A percentile compares a stretch with the other conserved stretches of the same genome.
Evolutionary conservation across 2,888 invertebrate genomes (phyloP).

Genomic region (Shargacucullia verbasci): DNA sequence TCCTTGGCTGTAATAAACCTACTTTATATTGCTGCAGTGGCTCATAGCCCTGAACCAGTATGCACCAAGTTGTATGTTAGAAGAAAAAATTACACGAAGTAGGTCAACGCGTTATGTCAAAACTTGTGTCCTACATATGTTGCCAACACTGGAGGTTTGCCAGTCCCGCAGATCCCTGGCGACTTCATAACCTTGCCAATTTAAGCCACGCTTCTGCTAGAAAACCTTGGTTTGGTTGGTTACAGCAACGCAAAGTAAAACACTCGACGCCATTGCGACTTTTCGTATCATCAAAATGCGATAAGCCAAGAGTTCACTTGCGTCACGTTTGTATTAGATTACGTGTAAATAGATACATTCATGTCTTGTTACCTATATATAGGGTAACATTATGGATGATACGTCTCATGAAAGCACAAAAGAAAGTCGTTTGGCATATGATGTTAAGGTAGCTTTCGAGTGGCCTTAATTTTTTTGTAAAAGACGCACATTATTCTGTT

Average conservation of each 20-base stretch:
- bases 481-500: neutral
- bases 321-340: constrained; percentile 35
- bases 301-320: constrained; percentile 25
- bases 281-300: constrained; percentile 26
- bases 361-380: neutral
- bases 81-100: constrained; percentile 59
- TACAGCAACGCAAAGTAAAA: constrained; percentile 38
- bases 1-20: constrained; percentile 21
- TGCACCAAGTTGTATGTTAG: constrained; percentile 5
- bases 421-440: constrained; percentile 1
- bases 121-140: constrained; percentile 77
- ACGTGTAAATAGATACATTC: constrained; percentile 28
- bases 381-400: neutral
- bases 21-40: constrained; percentile 27
- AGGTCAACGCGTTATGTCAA: constrained; percentile 71
- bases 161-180: constrained; percentile 66
- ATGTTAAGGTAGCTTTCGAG: constrained; percentile 1
- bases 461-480: constrained; percentile 3
- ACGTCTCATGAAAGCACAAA: constrained; percentile 7
- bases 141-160: constrained; percentile 79
- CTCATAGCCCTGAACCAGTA: constrained; percentile 28
- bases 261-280: constrained; percentile 30
- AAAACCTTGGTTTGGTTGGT: constrained; percentile 45
- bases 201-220: constrained; percentile 56
- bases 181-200: constrained; percentile 67